Evolutionary conservation across 2,797 vertebrate genomes (phyloP).

Genomic region (Sarcoramphus papa): DNA sequence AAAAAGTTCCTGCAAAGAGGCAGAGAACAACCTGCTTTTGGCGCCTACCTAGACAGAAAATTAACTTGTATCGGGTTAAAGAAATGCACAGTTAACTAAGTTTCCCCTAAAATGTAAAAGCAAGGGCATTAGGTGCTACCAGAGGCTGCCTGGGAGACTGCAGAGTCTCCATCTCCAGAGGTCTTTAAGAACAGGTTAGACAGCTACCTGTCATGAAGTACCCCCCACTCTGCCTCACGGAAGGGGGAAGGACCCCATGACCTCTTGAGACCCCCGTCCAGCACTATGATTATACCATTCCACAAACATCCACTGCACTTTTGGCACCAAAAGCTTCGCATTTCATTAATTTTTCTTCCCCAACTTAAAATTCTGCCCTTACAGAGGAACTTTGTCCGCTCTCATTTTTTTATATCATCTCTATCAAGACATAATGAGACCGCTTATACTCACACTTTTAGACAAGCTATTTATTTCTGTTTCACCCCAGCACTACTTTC

Average conservation of each 20-base stretch:
- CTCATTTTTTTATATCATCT: neutral
- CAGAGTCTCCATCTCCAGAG: rapidly evolving
- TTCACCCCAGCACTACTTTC: neutral
- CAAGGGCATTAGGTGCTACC: neutral
- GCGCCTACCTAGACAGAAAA: neutral
- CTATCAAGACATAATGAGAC: neutral
- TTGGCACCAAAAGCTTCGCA: neutral
- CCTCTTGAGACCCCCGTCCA: neutral
- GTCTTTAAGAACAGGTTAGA: neutral
- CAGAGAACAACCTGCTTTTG: neutral
- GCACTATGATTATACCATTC: neutral
- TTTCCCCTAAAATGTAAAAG: neutral
- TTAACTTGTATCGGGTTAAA: neutral
- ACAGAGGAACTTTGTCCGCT: neutral
- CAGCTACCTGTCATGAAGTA: neutral
- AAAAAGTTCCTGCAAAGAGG: neutral
- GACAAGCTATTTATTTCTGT: neutral
- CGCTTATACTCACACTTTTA: neutral
- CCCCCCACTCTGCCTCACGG: neutral
- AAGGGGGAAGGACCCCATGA: rapidly evolving
- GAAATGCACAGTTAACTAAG: neutral
- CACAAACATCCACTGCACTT: neutral
- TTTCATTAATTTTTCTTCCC: neutral
- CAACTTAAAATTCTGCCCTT: neutral
- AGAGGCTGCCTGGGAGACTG: neutral